Percentiles rank a stretch among this genome's conserved stretches.
Conservation (phyloP, 2,113 vertebrate genomes). For the Sitta europaea region DNA sequence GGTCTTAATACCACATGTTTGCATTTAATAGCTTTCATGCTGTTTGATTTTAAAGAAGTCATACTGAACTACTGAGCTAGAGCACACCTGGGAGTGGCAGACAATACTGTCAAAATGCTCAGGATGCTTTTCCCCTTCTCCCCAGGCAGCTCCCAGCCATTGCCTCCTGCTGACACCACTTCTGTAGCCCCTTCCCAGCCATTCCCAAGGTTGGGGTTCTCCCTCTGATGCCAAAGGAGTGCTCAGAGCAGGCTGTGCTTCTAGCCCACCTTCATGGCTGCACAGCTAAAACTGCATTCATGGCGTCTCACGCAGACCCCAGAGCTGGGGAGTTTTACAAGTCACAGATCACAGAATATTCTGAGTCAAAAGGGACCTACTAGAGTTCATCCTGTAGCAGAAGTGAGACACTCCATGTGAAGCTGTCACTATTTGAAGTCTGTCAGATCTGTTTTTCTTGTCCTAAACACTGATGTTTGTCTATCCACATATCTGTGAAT, state of each 20-base stretch:
- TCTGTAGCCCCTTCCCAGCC: not conserved
- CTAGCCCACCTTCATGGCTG: not conserved
- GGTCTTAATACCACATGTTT: not conserved
- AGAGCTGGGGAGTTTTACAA: not conserved
- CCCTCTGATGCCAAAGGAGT: not conserved
- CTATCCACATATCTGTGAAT: not conserved
- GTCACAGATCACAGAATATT: not conserved
- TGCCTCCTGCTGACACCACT: not conserved
- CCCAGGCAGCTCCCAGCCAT: not conserved
- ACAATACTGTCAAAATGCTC: accelerated
- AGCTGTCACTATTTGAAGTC: not conserved
- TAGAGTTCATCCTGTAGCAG: not conserved
- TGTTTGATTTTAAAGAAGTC: not conserved
- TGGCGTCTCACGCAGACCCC: not conserved
- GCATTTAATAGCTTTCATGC: not conserved
- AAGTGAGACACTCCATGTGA: not conserved
- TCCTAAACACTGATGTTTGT: not conserved
- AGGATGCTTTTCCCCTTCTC: not conserved
- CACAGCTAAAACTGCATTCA: not conserved
- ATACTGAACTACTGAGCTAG: not conserved
- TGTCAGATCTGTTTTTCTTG: not conserved
- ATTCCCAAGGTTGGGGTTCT: not conserved
- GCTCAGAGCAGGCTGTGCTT: not conserved
- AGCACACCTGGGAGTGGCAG: not conserved
- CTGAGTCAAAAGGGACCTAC: not conserved